Base-by-base conservation (phyloP, 2,797 vertebrate genomes). In the Siniperca undulata region DNA sequence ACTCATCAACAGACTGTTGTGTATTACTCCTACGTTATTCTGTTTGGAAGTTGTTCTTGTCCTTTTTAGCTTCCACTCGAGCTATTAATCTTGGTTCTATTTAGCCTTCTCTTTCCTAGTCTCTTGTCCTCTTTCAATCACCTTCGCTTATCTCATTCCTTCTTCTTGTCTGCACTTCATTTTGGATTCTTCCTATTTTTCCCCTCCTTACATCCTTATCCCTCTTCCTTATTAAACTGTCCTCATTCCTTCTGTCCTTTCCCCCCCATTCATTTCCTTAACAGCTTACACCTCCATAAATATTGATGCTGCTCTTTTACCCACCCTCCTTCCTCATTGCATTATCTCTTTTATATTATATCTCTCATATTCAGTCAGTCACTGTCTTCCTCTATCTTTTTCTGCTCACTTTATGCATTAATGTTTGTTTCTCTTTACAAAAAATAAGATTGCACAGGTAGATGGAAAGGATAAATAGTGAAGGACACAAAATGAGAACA, bases 1-100 rank as follows among this genome's bases (percentile, higher is more conserved):
- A 40, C 66, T 79, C 76, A 50, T 79, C 70, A 84, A 27, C 60
- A 64, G 34, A 40, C 70, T 69, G 71, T 78, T 19, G 13, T 24
- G 64, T 61, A 59, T 60, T 61, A 59, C 53, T 40, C 46, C 38
- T 73, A 66, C 2, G 2, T 72, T 77, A 22, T 78, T 82, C 62
- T 62, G 30, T 40, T 38, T 73, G 11, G 16, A 77, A 65, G 59
- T 44, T 64, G 5, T 66, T 69, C 24, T 42, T 36, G 17, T 74
- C 16, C 44, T 77, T 44, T 42, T 2, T 24, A 22, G 11, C 7
- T 19, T 84, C 3, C 53, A 3, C 11, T 40, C 44, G 38, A 69
- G 14, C 52, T 74, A 27, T 36, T 52, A 44, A 22, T 24, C 52
- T 55, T 20, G 2, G 20, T 8, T 74, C 9, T 8, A 17, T 46